Base-by-base conservation (phyloP, 2,113 vertebrate species). In the Cebidichthys violaceus region DNA sequence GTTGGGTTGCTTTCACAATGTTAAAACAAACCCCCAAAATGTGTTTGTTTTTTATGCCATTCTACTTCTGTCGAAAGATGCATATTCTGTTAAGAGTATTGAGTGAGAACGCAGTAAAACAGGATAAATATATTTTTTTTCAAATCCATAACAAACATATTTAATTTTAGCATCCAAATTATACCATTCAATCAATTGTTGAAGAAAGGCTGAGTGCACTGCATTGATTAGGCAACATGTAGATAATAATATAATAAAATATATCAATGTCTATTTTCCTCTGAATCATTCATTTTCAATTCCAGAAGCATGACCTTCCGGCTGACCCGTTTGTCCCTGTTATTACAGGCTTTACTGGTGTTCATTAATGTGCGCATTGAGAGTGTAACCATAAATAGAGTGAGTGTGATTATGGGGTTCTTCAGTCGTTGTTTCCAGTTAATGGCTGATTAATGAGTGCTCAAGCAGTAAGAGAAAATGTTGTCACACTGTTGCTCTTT, bases 401-500 rank as follows among this genome's bases (percentile, higher is more conserved):
- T 1, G n/a, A n/a, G 0, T n/a, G 22, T 41, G 6, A 10, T 57
- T 6, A 27, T 45, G 22, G 69, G 15, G 5, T 20, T 1, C 6
- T n/a, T 65, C 33, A 35, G 37, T 24, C 37, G 11, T 45, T 45
- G 5, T 55, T 57, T 33, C 20, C 52, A 68, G 2, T 18, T 17
- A 59, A 31, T 45, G n/a, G 9, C 18, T 31, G 6, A 57, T 22
- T n/a, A 27, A 55, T 69, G 1, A 22, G 59, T 20, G 24, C 35
- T 27, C 11, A n/a, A 29, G 29, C 14, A 9, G 13, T 2, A 4
- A 2, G 7, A 37, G 15, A 47, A 55, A 41, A 59, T 54, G 18
- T 4, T 11, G 70, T 82, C 54, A 74, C 57, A 47, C 43, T 85
- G 74, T 80, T 83, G 59, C 77, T 88, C 61, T 52, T 73, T 75